Evolutionary conservation across 64 coral and sea anemone genomes (phyloP).

Genomic region (Hydrozoanthus tunicans): DNA sequence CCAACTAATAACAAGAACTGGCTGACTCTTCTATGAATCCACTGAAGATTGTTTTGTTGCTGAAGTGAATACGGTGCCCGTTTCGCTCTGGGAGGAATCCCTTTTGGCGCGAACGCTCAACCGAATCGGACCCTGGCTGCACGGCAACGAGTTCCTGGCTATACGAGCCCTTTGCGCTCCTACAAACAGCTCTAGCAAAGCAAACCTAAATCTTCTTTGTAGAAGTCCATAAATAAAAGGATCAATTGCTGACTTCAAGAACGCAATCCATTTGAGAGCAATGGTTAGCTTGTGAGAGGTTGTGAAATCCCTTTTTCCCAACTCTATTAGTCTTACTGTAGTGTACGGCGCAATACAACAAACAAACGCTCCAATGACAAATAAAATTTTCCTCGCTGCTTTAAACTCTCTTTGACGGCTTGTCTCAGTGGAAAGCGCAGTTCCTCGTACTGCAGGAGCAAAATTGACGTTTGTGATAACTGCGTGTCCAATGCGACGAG

Average conservation of each 20-base stretch:
- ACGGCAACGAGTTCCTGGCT: slow-evolving; percentile 76
- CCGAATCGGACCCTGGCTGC: slow-evolving; percentile 60
- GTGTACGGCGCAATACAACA: slow-evolving; percentile 94
- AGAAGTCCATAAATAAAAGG: slow-evolving; percentile 97
- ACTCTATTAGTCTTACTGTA: slow-evolving; percentile 70
- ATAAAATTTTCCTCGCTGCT: slow-evolving; percentile 94
- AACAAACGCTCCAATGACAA: slow-evolving; percentile 95
- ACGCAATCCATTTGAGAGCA: slow-evolving; percentile 83
- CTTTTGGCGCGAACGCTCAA: slow-evolving; percentile 74
- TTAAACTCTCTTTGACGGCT: slow-evolving; percentile 91
- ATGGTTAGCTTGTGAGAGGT: slow-evolving; percentile 66
- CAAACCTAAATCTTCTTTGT: slow-evolving; percentile 88
- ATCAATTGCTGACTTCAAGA: slow-evolving; percentile 92
- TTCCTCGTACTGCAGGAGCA: slow-evolving; percentile 61
- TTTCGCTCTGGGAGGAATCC: slow-evolving; percentile 84
- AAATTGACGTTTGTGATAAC: slow-evolving; percentile 80
- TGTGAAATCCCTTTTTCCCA: slow-evolving; percentile 21
- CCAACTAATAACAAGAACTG: not conserved
- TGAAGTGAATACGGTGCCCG: slow-evolving; percentile 67
- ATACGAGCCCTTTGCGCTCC: slow-evolving; percentile 72
- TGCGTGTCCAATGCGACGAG: slow-evolving; percentile 86
- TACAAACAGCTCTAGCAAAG: slow-evolving; percentile 74
- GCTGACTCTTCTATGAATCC: slow-evolving; percentile 16
- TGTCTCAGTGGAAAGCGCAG: slow-evolving; percentile 66
- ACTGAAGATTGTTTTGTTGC: slow-evolving; percentile 70